A percentile compares a stretch with the other conserved stretches of the same genome.
phyloP scores from a whole-genome alignment of 2,888 invertebrate species.

The Drosophila vallismaia region DNA sequence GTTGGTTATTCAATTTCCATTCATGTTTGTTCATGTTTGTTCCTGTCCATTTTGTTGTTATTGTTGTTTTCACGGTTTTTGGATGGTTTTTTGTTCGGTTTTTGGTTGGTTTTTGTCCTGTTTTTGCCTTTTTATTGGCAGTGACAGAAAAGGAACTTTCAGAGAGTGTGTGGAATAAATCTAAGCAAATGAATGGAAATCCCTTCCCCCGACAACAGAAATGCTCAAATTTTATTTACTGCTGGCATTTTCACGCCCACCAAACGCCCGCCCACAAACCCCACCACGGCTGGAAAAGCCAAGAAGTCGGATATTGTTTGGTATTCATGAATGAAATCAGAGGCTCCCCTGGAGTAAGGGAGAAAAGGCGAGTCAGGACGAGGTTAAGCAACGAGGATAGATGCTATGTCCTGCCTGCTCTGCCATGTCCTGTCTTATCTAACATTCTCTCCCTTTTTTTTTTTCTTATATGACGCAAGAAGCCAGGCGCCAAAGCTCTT shows the following conservation, averaged over 20 bases:
- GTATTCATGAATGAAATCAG: constrained; percentile 47
- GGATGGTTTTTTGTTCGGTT: too few species aligned
- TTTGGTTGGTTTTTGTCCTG: too few species aligned
- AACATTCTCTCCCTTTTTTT: background rate
- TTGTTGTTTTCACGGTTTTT: background rate
- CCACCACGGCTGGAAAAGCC: constrained; percentile 3
- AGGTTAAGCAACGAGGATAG: constrained; percentile 11
- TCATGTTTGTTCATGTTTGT: constrained; percentile 7
- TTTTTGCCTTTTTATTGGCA: too few species aligned
- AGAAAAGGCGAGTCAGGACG: constrained; percentile 8
- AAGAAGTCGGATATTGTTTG: constrained; percentile 34
- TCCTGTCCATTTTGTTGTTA: constrained; percentile 1
- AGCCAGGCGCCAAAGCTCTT: constrained; percentile 26
- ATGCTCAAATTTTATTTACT: constrained; percentile 68
- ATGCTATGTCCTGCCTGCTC: constrained; percentile 4
- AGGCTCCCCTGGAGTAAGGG: constrained; percentile 4
- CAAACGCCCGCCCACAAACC: background rate
- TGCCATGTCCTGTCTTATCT: background rate
- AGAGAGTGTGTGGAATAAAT: constrained; percentile 26
- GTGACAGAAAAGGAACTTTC: constrained; percentile 8
- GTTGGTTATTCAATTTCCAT: constrained; percentile 25
- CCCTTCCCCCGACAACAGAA: constrained; percentile 26
- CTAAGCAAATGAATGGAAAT: constrained; percentile 19
- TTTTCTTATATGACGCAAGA: constrained; percentile 3
- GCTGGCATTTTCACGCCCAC: constrained; percentile 67